These are phyloP conservation scores for Oxyteleia sp. DNA, from an alignment of 2,888 invertebrate species.

Conservation along the genomic window DNA sequence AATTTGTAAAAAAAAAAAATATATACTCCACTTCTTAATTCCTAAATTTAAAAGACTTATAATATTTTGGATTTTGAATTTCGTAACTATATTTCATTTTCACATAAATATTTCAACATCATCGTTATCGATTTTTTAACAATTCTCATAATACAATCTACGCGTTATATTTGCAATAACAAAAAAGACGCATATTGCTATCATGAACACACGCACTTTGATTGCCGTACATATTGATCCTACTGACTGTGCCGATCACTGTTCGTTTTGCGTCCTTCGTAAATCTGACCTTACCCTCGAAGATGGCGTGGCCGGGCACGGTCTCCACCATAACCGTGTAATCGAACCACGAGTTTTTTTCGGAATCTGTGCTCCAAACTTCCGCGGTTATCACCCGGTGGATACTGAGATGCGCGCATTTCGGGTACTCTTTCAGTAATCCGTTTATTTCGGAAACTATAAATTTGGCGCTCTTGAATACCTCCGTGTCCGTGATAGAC, in stretches of 20 bases:
- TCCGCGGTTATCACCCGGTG: constrained; percentile 91
- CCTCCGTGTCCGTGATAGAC: constrained; percentile 88
- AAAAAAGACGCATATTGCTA: constrained; percentile 92
- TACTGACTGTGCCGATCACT: constrained; percentile 92
- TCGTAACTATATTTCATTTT: too few species aligned
- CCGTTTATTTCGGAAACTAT: constrained; percentile 91
- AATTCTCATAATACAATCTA: background rate
- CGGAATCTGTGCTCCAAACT: constrained; percentile 83
- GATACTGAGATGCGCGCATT: constrained; percentile 91
- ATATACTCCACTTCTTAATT: too few species aligned
- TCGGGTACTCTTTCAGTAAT: constrained; percentile 89
- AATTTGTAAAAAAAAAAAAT: too few species aligned
- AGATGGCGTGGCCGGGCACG: constrained; percentile 91
- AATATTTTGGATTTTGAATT: too few species aligned
- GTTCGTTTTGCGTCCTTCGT: constrained; percentile 85
- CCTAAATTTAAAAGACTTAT: too few species aligned
- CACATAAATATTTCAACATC: too few species aligned
- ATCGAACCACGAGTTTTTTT: constrained; percentile 88
- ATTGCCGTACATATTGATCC: constrained; percentile 93
- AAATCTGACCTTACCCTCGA: constrained; percentile 93
- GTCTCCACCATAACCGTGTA: constrained; percentile 90
- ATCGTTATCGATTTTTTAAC: too few species aligned
- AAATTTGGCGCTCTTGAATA: constrained; percentile 89
- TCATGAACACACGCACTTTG: constrained; percentile 93
- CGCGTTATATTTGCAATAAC: constrained; percentile 89